A percentile compares a stretch with the other conserved stretches of the same genome.
These are phyloP conservation scores for Oxyura jamaicensis DNA, from an alignment of 2,113 vertebrate species.

Conservation along the genomic window DNA sequence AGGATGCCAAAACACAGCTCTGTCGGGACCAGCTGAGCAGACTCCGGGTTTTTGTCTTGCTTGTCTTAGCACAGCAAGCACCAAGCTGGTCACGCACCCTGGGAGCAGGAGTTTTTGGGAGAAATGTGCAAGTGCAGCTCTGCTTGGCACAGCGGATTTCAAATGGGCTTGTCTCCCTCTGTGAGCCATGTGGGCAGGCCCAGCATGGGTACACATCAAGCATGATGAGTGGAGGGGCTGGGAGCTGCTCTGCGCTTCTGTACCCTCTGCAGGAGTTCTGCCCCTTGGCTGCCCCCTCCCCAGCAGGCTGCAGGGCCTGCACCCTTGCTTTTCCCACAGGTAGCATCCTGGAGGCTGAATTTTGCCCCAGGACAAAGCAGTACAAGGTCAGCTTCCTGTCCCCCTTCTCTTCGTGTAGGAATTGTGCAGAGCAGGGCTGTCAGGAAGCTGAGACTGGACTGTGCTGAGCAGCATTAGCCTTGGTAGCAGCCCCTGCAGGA, in stretches of 20 bases:
- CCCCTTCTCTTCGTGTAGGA: accelerated
- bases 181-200: not conserved
- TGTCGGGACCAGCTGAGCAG: not conserved
- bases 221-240: accelerated
- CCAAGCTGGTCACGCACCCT: not conserved
- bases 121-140: not conserved
- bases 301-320: not conserved
- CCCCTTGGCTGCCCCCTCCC: not conserved
- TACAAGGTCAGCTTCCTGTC: not conserved
- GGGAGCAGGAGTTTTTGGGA: not conserved
- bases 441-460: not conserved
- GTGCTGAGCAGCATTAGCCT: not conserved
- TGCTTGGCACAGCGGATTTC: not conserved
- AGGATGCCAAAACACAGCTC: not conserved
- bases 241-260: not conserved
- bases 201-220: not conserved
- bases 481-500: not conserved
- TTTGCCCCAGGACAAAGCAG: not conserved
- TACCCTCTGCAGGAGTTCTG: accelerated
- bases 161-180: not conserved
- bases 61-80: not conserved
- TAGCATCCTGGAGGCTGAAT: not conserved
- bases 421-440: not conserved
- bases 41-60: not conserved
- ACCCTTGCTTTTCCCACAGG: not conserved